Base-by-base conservation (phyloP, 2,797 vertebrate species). In the Hyperoplus immaculatus region DNA sequence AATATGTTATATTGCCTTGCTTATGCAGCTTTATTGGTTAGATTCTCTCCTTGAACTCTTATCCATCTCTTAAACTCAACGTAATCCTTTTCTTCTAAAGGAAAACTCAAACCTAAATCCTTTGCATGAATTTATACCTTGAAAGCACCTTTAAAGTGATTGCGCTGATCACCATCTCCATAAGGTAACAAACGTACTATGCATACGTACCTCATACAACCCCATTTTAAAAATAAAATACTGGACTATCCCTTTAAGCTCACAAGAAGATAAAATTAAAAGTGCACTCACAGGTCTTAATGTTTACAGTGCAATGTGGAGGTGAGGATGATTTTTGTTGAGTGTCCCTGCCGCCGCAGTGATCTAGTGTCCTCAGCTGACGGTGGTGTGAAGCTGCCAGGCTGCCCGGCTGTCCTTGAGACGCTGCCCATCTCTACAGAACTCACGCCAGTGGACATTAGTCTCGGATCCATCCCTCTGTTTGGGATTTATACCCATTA, bases 401-500 rank as follows among this genome's bases (percentile, higher is more conserved):
- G 75, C 81, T 66, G 76, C 76, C 72, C 50, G 6, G 38, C 84
- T 82, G 84, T 89, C 91, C 90, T 92, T 91, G 89, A 95, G 87
- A 85, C 18, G 60, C 87, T 88, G 87, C 82, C 92, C 89, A 86
- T 90, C 89, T 89, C 88, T 51, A 72, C 69, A 63, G 81, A 64
- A 70, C 83, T 90, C 87, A 80, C 84, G 90, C 91, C 89, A 92
- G 88, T 81, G 84, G 91, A 94, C 91, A 92, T 95, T 94, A 91
- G 91, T 93, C 92, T 93, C 90, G 65, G 89, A 82, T 78, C 71
- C 74, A 76, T 92, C 92, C 91, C 87, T 91, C 90, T 90, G 87
- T 92, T 90, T 81, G 77, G 89, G 87, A 94, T 94, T 94, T 93
- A 93, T 84, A 87, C 64, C 86, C 87, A 92, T 94, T 93, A 94